Evolutionary conservation across 2,113 vertebrate genomes (phyloP).

Genomic region (Coracopsis vasa): DNA sequence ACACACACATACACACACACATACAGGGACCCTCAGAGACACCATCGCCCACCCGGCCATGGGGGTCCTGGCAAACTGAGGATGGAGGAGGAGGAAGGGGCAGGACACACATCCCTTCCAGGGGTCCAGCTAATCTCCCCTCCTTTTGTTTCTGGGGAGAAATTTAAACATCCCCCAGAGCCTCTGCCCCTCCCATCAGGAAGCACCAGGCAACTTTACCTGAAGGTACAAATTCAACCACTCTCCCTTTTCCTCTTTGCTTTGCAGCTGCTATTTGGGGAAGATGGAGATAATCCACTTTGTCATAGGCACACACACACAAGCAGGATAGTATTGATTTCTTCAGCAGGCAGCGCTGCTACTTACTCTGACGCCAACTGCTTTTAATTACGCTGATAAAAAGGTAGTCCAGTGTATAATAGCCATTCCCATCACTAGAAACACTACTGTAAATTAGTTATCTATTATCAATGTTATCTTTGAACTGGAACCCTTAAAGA

Average conservation of each 20-base stretch:
- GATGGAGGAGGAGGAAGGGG: neutral
- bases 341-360: neutral
- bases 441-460: neutral
- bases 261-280: slow-evolving; percentile 8
- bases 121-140: neutral
- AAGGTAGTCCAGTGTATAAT: rapidly evolving
- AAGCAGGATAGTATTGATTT: neutral
- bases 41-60: rapidly evolving
- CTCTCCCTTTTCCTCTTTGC: slow-evolving; percentile 54
- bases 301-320: neutral
- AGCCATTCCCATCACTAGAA: neutral
- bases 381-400: neutral
- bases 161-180: neutral
- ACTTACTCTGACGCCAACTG: neutral
- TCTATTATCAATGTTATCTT: rapidly evolving
- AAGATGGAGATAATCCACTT: slow-evolving; percentile 56
- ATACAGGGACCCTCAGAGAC: neutral
- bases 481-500: neutral
- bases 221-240: slow-evolving; percentile 46
- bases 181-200: slow-evolving; percentile 46
- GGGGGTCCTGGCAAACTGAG: neutral
- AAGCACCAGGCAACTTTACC: slow-evolving; percentile 30
- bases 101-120: neutral
- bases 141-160: slow-evolving; percentile 27
- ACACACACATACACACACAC: neutral